phyloP scores from a whole-genome alignment of 2,888 invertebrate genomes.

The Agrochola lychnidis region DNA sequence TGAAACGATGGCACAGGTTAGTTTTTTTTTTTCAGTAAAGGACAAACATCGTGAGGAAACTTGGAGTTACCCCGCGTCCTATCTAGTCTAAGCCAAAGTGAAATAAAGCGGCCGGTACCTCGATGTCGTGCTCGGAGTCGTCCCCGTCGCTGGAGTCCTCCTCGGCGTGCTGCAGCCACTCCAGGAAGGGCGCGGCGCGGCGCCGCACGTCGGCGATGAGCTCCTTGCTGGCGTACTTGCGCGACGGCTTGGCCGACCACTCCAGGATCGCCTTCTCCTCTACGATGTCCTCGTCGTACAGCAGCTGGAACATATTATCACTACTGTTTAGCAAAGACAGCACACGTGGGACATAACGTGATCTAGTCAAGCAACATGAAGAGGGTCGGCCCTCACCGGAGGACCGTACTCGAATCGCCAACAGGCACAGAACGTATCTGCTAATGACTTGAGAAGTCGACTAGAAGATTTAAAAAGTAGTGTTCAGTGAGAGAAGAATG shows the following conservation, averaged over 20 bases:
- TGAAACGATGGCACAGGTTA: conserved; percentile 69
- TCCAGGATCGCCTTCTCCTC: conserved; percentile 98
- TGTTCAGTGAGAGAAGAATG: too few relatives aligned
- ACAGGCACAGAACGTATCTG: not conserved
- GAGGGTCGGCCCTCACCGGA: not conserved
- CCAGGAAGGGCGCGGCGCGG: conserved; percentile 97
- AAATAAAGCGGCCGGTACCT: conserved; percentile 83
- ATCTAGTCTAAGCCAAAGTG: too few relatives aligned
- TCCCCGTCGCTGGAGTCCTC: conserved; percentile 96
- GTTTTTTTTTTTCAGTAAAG: not conserved
- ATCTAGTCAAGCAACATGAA: not conserved
- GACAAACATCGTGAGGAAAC: too few relatives aligned
- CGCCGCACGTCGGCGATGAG: conserved; percentile 97
- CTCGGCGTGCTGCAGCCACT: conserved; percentile 99
- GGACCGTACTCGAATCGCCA: not conserved
- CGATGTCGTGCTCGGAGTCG: conserved; percentile 92
- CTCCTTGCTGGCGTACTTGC: conserved; percentile 98
- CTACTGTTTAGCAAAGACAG: not conserved
- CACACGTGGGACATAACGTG: conserved; percentile 96
- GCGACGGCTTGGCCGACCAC: conserved; percentile 98
- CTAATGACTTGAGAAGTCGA: not conserved
- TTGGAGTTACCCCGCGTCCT: too few relatives aligned
- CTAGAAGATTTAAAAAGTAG: not conserved
- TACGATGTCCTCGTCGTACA: conserved; percentile 98
- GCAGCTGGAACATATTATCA: conserved; percentile 87